phyloP scores from a whole-genome alignment of 2,888 invertebrate species.

The Plebejus argus region DNA sequence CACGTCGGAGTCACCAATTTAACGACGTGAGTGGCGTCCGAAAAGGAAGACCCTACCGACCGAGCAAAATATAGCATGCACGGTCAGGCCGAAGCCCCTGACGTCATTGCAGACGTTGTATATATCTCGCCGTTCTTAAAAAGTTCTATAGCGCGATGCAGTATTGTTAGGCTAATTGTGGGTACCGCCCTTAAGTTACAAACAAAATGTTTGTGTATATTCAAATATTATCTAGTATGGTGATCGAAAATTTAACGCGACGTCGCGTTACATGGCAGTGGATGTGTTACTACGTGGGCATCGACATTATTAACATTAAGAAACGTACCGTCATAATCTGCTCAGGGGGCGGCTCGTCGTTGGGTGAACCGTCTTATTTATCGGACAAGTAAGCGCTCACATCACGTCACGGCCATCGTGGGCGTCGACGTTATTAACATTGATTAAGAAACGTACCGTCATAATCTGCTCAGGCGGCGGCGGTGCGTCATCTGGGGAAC shows the following conservation, averaged over 20 bases:
- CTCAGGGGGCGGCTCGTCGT: constrained; percentile 51
- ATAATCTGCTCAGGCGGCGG: constrained; percentile 57
- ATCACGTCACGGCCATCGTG: constrained; percentile 65
- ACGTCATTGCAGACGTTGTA: too few species aligned
- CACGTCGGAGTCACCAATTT: too few species aligned
- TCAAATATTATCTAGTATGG: too few species aligned
- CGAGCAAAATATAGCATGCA: too few species aligned
- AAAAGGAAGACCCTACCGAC: too few species aligned
- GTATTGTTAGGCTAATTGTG: too few species aligned
- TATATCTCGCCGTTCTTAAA: too few species aligned
- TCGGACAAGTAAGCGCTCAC: constrained; percentile 69
- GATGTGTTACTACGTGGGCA: constrained; percentile 54
- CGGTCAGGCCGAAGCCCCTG: too few species aligned
- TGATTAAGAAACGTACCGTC: constrained; percentile 55
- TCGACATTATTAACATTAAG: constrained; percentile 16
- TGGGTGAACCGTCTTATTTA: constrained; percentile 63
- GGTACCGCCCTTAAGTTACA: too few species aligned
- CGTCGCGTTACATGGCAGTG: constrained; percentile 56
- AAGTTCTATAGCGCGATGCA: too few species aligned
- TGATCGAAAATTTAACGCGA: constrained; percentile 37
- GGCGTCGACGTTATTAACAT: constrained; percentile 33
- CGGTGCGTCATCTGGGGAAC: constrained; percentile 59
- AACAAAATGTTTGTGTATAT: too few species aligned
- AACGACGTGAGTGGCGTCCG: too few species aligned
- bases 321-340: constrained; percentile 66